Evolutionary conservation across 1,140 invertebrate genomes (phyloP).

Genomic region (Drosophila varians): DNA sequence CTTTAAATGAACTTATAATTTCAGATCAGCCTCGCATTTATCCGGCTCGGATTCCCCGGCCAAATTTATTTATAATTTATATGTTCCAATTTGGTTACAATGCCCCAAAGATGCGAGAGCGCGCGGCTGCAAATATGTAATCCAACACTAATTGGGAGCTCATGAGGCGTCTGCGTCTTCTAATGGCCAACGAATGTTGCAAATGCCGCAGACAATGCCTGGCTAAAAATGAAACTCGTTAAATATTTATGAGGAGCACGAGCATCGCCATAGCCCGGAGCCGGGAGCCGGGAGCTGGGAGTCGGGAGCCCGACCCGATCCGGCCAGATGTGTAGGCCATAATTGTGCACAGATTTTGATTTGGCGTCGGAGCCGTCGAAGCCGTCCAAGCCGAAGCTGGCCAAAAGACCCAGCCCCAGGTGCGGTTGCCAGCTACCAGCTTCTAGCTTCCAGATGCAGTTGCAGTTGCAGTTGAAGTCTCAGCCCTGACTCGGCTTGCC

Average conservation of each 20-base stretch:
- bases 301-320: slow-evolving; percentile 12
- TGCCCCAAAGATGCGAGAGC: slow-evolving; percentile 23
- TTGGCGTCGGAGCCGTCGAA: slow-evolving; percentile 44
- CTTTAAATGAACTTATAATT: slow-evolving; percentile 54
- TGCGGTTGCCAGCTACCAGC: slow-evolving; percentile 38
- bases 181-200: slow-evolving; percentile 70
- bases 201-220: slow-evolving; percentile 49
- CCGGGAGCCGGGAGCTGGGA: background rate
- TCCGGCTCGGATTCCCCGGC: slow-evolving; percentile 36
- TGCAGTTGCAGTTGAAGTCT: slow-evolving; percentile 37
- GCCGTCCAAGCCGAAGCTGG: slow-evolving; percentile 9
- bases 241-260: slow-evolving; percentile 81
- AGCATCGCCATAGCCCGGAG: slow-evolving; percentile 55
- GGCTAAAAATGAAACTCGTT: slow-evolving; percentile 73
- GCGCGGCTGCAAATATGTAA: slow-evolving; percentile 69
- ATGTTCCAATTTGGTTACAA: slow-evolving; percentile 53
- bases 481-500: slow-evolving; percentile 39
- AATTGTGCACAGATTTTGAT: slow-evolving; percentile 80
- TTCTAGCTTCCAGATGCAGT: slow-evolving; percentile 47
- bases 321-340: slow-evolving; percentile 75
- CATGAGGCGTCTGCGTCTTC: slow-evolving; percentile 62
- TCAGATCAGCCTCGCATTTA: slow-evolving; percentile 29
- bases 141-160: slow-evolving; percentile 79
- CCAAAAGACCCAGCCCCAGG: slow-evolving; percentile 27
- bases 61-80: slow-evolving; percentile 56